Evolutionary conservation across 2,888 invertebrate species (phyloP).

Genomic region (Caenorhabditis imperialis): DNA sequence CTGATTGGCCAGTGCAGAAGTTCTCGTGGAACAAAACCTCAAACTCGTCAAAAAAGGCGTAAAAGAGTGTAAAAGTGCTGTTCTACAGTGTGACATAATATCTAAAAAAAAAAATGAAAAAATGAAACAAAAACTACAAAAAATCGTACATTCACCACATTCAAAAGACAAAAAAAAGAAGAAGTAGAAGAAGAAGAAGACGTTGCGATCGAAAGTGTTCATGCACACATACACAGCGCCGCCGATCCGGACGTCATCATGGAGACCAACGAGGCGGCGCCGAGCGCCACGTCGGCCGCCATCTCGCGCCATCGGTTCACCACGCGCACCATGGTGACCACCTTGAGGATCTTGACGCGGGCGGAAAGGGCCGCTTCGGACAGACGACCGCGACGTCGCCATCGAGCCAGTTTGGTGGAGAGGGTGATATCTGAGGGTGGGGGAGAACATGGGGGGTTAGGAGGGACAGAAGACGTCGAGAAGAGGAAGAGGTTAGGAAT

Average conservation of each 20-base stretch:
- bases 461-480: conserved; percentile 2
- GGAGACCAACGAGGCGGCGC: conserved; percentile 64
- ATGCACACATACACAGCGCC: conserved; percentile 44
- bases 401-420: conserved; percentile 37
- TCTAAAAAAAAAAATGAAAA: no score
- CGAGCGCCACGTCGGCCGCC: conserved; percentile 59
- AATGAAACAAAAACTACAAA: no score
- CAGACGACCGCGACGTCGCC: conserved; percentile 63
- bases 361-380: conserved; percentile 68
- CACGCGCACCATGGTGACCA: conserved; percentile 76
- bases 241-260: conserved; percentile 55
- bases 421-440: conserved; percentile 53
- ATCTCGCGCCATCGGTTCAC: conserved; percentile 70
- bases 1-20: no score
- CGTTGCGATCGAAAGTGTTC: conserved; percentile 14
- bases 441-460: not conserved
- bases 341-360: conserved; percentile 75
- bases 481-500: conserved; percentile 2
- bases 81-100: no score
- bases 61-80: no score
- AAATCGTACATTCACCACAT: no score
- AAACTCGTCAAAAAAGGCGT: no score
- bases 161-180: conserved; percentile 11
- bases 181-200: not conserved
- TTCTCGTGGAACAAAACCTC: no score